Evolutionary conservation across 2,888 invertebrate species (phyloP).

Genomic region (Acleris literana): DNA sequence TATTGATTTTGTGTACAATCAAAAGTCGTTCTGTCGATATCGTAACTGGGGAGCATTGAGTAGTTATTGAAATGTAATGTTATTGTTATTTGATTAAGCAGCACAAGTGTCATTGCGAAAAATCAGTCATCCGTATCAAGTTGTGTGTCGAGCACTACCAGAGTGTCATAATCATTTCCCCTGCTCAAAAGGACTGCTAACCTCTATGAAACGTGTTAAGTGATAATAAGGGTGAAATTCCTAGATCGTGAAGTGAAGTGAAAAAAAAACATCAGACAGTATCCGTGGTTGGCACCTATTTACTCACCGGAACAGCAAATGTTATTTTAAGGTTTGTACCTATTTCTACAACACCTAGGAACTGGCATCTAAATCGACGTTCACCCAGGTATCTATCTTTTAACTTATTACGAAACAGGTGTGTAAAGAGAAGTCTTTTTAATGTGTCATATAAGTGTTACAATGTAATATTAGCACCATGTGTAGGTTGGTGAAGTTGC

Average conservation of each 20-base stretch:
- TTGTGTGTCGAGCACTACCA: conserved; percentile 59
- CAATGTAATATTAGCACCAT: conserved; percentile 50
- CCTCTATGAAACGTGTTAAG: conserved; percentile 45
- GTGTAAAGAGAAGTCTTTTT: conserved; percentile 44
- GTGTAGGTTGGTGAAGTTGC: conserved; percentile 52
- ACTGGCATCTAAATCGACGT: conserved; percentile 32
- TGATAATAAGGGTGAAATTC: conserved; percentile 42
- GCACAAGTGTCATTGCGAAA: conserved; percentile 66
- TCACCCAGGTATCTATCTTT: conserved; percentile 35
- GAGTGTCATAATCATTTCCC: conserved; percentile 51
- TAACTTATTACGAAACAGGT: conserved; percentile 50
- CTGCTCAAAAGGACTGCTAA: conserved; percentile 46
- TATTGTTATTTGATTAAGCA: conserved; percentile 60
- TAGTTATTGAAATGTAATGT: conserved; percentile 49
- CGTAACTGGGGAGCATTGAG: conserved; percentile 49
- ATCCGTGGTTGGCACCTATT: conserved; percentile 64
- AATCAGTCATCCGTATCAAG: conserved; percentile 68
- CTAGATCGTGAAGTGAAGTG: conserved; percentile 46
- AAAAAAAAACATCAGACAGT: conserved; percentile 51
- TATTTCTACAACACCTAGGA: conserved; percentile 45
- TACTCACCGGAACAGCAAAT: conserved; percentile 76
- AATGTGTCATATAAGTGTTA: conserved; percentile 49
- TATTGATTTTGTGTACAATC: conserved; percentile 61
- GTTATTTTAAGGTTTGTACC: conserved; percentile 77
- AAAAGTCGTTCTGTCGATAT: conserved; percentile 15